Base-by-base conservation (phyloP, 1,140 invertebrate species). In the Zophobas atratus region DNA sequence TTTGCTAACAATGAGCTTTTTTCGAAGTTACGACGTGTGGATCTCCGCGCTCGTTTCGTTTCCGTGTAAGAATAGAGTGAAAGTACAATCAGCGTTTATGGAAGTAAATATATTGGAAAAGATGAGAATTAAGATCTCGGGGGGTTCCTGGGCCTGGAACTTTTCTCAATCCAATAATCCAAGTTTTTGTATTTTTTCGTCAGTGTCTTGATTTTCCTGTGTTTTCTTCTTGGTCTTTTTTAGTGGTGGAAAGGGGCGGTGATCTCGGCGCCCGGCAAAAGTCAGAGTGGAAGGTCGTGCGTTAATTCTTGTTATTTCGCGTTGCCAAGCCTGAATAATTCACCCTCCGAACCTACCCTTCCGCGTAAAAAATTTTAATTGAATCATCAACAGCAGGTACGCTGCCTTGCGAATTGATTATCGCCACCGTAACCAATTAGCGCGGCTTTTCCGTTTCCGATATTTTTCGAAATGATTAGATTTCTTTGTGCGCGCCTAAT, bases 321-420 rank as follows among this genome's bases (percentile, higher is more conserved):
- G 41, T 57, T 73, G 43, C 39, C 38, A 73, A 53, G 3, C 71
- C 55, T 73, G 71, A 73, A 73, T 73, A 73, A 73, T 73, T 73
- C 71, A 53, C n/a, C 34, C 39, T 6, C 6, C 39, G n/a, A 67
- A 43, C 2, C 60, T 43, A 20, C 36, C 38, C 38, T 60, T 60
- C 20, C 20, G 20, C 20, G 20, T 20, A 20, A 20, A 20, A 20
- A 20, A 20, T 20, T 76, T 79, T 76, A 76, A 79, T 79, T 76
- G 77, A 79, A 79, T 79, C 77, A 79, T 79, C 77, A 76, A 76
- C 67, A 70, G 71, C 70, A 55, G 77, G 75, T 73, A 41, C 51
- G 20, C 32, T 20, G 36, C 33, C 3, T 56, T 56, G 34, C 32
- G 34, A 63, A 63, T 20, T 51, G 49, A 51, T 51, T 51, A 51